Evolutionary conservation across 1,140 invertebrate genomes (phyloP), one percentile per base, ranked within the genome.

Genomic region (Anagrus nilaparvatae): DNA sequence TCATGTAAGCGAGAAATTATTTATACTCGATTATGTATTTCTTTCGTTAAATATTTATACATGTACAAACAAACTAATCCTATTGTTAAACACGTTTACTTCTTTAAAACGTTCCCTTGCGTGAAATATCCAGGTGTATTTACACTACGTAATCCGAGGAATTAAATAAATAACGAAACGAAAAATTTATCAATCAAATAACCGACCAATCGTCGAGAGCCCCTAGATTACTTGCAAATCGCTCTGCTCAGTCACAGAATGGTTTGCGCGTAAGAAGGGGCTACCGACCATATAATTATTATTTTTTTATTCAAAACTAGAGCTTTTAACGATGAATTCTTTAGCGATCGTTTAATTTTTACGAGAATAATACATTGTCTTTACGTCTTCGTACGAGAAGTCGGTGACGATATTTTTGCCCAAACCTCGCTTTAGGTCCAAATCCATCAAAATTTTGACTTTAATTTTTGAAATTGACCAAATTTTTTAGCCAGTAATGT

Each of bases 41-140:
- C n/a, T n/a, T n/a, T n/a, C n/a, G n/a, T n/a, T n/a, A n/a, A n/a
- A n/a, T n/a, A n/a, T n/a, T n/a, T n/a, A n/a, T n/a, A n/a, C n/a
- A n/a, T n/a, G n/a, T n/a, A n/a, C n/a, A n/a, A n/a, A 69, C 66
- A 69, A 67, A 67, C 65, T 69, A 69, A 67, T 53, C 59, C 65
- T 69, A 67, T 67, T 64, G 61, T 55, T 65, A 57, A 63, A 63
- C 55, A 60, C 52, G 55, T 66, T 65, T 59, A 65, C 61, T 65
- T 63, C 61, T 64, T 63, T 56, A 63, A 63, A 58, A n/a, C n/a
- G n/a, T n/a, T n/a, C n/a, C n/a, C 58, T 66, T 58, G 54, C 55
- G 59, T 51, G 56, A 58, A n/a, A 61, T 66, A 62, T 63, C 59
- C 61, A 47, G 59, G 62, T 66, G 61, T 67, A 67, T 66, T 63